Conservation (phyloP, 1,140 invertebrate species). For the Pseudobourletiella spinata region DNA sequence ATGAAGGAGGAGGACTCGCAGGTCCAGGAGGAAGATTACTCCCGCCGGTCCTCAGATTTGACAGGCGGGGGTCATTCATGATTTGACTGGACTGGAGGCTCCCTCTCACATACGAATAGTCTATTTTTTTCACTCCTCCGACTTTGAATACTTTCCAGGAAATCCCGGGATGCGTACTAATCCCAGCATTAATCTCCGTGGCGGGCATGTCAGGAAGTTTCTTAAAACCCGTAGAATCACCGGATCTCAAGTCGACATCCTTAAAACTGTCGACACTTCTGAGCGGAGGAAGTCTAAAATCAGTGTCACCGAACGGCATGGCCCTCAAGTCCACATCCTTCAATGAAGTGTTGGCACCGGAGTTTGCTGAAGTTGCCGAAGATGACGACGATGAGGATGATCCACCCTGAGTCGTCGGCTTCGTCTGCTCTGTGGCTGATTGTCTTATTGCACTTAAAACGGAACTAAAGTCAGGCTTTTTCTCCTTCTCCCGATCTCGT, state of each 20-base stretch:
- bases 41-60: background rate
- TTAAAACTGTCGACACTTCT: slow-evolving; percentile 10
- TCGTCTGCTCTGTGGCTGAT: slow-evolving; percentile 6
- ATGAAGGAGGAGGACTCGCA: slow-evolving; percentile 11
- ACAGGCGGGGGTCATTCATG: slow-evolving; percentile 23
- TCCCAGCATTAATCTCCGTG: slow-evolving; percentile 71
- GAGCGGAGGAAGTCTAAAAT: slow-evolving; percentile 41
- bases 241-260: slow-evolving; percentile 29
- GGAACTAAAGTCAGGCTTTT: slow-evolving; percentile 15
- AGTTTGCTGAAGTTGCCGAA: background rate
- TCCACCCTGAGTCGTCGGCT: background rate
- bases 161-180: slow-evolving; percentile 63
- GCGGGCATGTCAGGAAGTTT: slow-evolving; percentile 59
- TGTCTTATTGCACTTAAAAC: slow-evolving; percentile 19
- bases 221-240: slow-evolving; percentile 17
- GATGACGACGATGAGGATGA: background rate
- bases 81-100: slow-evolving; percentile 38
- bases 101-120: slow-evolving; percentile 62
- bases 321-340: slow-evolving; percentile 25
- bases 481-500: slow-evolving; percentile 8
- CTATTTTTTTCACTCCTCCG: slow-evolving; percentile 51
- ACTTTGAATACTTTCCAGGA: slow-evolving; percentile 56
- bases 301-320: slow-evolving; percentile 44
- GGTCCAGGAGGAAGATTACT: background rate
- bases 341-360: background rate